Percentiles rank a stretch among this genome's conserved stretches.
These are phyloP conservation scores for Sparidentex hasta DNA, from an alignment of 2,797 vertebrate genomes.

Conservation along the genomic window DNA sequence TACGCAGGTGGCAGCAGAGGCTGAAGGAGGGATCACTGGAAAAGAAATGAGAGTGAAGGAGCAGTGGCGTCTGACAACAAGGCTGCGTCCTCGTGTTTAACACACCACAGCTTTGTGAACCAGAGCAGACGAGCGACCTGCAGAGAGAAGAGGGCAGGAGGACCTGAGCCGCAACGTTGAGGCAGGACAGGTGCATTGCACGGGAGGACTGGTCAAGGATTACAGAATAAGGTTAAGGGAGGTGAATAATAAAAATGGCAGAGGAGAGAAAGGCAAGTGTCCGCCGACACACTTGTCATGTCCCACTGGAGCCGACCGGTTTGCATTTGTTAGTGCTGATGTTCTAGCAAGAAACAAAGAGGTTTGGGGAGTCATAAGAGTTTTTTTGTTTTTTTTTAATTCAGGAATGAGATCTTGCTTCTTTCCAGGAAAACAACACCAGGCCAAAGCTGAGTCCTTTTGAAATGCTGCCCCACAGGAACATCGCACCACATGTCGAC, in stretches of 20 bases:
- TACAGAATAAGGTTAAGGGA: slow-evolving; percentile 30
- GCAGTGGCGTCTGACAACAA: slow-evolving; percentile 52
- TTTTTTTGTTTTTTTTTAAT: background rate
- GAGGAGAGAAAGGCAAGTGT: slow-evolving; percentile 1
- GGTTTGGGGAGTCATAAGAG: background rate
- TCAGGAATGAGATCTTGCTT: slow-evolving; percentile 22
- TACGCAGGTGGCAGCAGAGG: slow-evolving; percentile 42
- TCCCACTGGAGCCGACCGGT: background rate
- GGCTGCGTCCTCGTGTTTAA: slow-evolving; percentile 67
- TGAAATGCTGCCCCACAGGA: background rate
- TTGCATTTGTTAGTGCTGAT: background rate
- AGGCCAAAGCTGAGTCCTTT: slow-evolving; percentile 9
- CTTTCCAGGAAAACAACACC: slow-evolving; percentile 3
- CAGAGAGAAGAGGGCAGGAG: slow-evolving; percentile 15
- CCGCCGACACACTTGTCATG: slow-evolving; percentile 4
- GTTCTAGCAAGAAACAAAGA: background rate
- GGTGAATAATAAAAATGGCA: slow-evolving; percentile 35
- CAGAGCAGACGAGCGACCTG: slow-evolving; percentile 26
- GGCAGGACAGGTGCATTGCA: slow-evolving; percentile 7
- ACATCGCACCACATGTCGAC: slow-evolving; percentile 1
- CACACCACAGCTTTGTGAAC: slow-evolving; percentile 50
- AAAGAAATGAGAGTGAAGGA: slow-evolving; percentile 34
- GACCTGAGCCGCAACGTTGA: slow-evolving; percentile 19
- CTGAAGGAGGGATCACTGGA: slow-evolving; percentile 41
- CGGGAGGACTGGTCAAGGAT: slow-evolving; percentile 34